Conservation (phyloP, 1,140 invertebrate genomes). For the Gryllus bimaculatus region DNA sequence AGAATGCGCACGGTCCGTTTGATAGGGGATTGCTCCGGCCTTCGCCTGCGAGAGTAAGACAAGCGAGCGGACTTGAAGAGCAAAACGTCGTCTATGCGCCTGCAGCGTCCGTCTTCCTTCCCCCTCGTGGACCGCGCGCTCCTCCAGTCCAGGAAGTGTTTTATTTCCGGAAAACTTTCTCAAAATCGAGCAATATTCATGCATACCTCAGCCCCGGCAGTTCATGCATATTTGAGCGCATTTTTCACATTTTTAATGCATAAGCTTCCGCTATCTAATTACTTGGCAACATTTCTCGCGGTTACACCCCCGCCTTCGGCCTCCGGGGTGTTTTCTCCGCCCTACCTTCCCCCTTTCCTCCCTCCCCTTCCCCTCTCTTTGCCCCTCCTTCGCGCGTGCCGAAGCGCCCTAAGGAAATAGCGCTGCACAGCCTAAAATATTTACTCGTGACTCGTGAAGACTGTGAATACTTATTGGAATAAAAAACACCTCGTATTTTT, state of each 20-base stretch:
- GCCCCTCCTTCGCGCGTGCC: not conserved
- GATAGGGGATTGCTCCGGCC: too few relatives aligned
- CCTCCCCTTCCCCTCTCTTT: not conserved
- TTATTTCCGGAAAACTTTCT: not conserved
- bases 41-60: too few relatives aligned
- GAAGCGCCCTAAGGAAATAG: not conserved
- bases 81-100: not conserved
- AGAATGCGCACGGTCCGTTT: too few relatives aligned
- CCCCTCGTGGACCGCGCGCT: not conserved
- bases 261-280: constrained; percentile 4
- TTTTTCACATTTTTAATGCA: constrained; percentile 6
- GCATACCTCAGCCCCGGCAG: not conserved
- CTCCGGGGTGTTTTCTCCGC: not conserved
- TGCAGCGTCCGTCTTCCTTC: not conserved
- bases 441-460: not conserved
- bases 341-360: not conserved
- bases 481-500: not conserved
- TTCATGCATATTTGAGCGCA: not conserved
- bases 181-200: constrained; percentile 1
- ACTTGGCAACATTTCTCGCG: not conserved
- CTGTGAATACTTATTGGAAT: not conserved
- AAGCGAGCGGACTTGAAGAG: not conserved
- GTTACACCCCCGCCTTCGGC: not conserved
- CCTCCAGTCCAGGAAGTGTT: not conserved
- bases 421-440: not conserved